A percentile compares a stretch with the other conserved stretches of the same genome.
Conservation (phyloP, 2,888 invertebrate species). For the Pachymerium ferrugineum region DNA sequence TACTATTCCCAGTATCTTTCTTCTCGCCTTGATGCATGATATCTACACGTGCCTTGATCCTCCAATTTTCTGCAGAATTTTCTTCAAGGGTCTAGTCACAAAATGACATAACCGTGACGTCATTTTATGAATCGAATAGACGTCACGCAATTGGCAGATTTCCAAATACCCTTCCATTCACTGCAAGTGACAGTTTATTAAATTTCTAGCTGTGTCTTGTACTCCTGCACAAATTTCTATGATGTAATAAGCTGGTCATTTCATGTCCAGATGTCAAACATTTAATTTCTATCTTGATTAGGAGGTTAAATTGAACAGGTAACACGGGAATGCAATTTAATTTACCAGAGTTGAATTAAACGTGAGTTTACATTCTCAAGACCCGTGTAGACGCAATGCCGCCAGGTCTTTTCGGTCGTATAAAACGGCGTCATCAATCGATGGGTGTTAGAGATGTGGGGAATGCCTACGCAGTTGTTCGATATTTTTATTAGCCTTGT, state of each 20-base stretch:
- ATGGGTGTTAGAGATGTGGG: background rate
- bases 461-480: background rate
- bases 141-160: background rate
- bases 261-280: no score
- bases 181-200: background rate
- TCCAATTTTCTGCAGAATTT: background rate
- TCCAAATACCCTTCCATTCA: slow-evolving; percentile 4
- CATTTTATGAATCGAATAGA: background rate
- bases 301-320: no score
- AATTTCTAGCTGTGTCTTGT: background rate
- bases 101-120: background rate
- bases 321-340: no score
- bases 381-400: no score
- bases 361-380: no score
- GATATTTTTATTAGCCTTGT: slow-evolving; percentile 18
- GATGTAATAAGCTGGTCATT: no score
- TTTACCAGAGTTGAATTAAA: no score
- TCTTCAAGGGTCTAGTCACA: background rate
- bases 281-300: no score
- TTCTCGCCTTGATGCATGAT: no score
- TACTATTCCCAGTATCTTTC: no score
- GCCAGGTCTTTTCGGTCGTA: no score
- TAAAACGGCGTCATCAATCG: background rate
- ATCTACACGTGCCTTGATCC: background rate
- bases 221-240: background rate